Base-by-base conservation (phyloP, 1,140 invertebrate species). In the Drosophila littoralis region DNA sequence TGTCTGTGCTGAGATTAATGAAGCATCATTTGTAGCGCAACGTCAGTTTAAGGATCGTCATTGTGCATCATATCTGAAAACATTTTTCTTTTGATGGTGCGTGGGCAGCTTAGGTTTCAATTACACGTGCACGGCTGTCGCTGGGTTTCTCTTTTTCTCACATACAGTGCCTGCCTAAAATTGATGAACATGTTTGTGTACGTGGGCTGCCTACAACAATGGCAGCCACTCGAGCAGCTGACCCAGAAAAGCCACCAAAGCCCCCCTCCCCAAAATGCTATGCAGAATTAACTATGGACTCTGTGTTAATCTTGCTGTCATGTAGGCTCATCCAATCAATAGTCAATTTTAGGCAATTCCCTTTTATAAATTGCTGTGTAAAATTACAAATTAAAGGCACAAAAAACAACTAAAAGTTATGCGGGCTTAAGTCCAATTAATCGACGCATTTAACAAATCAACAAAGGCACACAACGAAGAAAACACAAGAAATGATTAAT, bases 401-500 rank as follows among this genome's bases (percentile, higher is more conserved):
- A 71, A 73, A 52, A 63, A 54, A 50, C 40, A 75, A 70, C 64
- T 61, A 61, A 68, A 57, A 65, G 35, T 22, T 64, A 88, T 88
- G 84, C 84, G 84, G 84, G 83, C 77, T 64, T 59, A 72, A 54
- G 64, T 65, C 69, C 74, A 88, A 88, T 88, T 84, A 89, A 88
- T 88, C 84, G 76, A 84, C 71, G 69, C 77, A 89, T 83, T 88
- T 88, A 88, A 88, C 80, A 88, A 89, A 84, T 88, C 80, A 89
- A 80, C 83, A 71, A 76, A 52, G 50, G 5, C 33, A 45, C 45
- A 42, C 77, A 66, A 64, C 55, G 42, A 43, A 38, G 15, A 59
- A 74, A 48, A 60, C 17, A 61, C 8, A 43, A 63, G 35, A 76
- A 46, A 84, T 89, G 84, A 88, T 88, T 88, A 89, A 88, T 89